phyloP scores from a whole-genome alignment of 2,113 vertebrate genomes.

The Podilymbus podiceps region DNA sequence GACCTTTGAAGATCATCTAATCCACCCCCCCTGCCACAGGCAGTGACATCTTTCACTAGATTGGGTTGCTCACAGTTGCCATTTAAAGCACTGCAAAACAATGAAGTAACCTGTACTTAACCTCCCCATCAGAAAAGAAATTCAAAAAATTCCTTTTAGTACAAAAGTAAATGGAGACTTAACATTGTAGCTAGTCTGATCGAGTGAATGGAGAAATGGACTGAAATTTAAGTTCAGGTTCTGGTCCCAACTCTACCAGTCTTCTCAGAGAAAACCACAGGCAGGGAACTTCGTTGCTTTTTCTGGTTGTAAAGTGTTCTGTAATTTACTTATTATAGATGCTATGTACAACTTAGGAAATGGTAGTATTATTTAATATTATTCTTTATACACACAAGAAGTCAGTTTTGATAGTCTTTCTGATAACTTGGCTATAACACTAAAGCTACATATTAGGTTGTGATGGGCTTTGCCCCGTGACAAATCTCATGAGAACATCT shows the following conservation, averaged over 20 bases:
- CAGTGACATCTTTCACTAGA: not conserved
- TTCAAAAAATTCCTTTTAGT: not conserved
- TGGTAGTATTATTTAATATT: not conserved
- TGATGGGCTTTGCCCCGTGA: not conserved
- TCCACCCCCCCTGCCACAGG: not conserved
- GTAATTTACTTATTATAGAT: not conserved
- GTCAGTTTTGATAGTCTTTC: not conserved
- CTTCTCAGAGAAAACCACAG: not conserved
- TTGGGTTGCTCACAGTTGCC: not conserved
- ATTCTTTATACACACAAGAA: not conserved
- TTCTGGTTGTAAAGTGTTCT: not conserved
- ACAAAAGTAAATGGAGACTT: not conserved
- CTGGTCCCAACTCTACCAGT: not conserved
- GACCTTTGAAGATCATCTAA: not conserved
- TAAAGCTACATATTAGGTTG: not conserved
- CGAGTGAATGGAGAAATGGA: not conserved
- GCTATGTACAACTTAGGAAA: not conserved
- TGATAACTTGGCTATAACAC: not conserved
- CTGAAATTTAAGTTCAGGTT: not conserved
- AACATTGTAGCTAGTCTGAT: not conserved
- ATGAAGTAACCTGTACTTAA: not conserved
- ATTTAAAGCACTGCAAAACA: not conserved
- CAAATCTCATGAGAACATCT: not conserved
- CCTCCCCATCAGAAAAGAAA: not conserved
- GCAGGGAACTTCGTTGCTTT: not conserved